Base-by-base conservation (phyloP, 2,113 vertebrate species). In the Acrocephalus kingi region DNA sequence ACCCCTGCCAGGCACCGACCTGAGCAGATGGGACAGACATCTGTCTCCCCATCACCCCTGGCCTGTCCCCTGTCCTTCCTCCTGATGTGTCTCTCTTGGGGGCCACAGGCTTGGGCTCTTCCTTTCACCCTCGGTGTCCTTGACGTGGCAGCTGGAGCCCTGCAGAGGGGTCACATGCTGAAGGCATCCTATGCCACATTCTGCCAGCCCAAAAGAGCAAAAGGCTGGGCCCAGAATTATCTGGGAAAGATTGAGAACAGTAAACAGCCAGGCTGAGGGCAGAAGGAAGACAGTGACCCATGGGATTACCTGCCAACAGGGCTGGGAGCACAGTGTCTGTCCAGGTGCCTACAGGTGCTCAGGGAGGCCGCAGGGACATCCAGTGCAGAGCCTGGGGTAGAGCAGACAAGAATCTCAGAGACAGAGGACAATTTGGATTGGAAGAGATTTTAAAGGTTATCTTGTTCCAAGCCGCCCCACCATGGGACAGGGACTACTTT, bases 11-110 rank as follows among this genome's bases (percentile, higher is more conserved):
- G 23, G 63, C 45, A 30, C 96, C 56, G 72, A 98, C 98, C 98
- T 94, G 97, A 93, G 95, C 98, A 98, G 64, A 98, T 94, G 25
- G 98, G 98, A 79, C 97, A 97, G 55, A 78, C 31, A 17, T 96
- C 96, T 8, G 27, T 84, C 55, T 52, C 58, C 68, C 9, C 1
- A 0, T 13, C 10, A 13, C 49, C 1, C 4, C 63, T 58, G 13
- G 79, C 69, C 37, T 59, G 91, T 52, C 46, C 30, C 13, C 15
- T 61, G 33, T 7, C 33, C 1, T 39, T 64, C 7, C 30, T 79
- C 73, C 0, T 6, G 21, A 12, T 9, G 0, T 1, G 16, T 48
- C 51, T 41, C 68, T 52, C 79, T 25, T 0, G 7, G 11, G 6
- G 28, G 9, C 46, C 2, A 7, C 3, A 27, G 83, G 28, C n/a